These are phyloP conservation scores for Lycorma delicatula DNA, from an alignment of 1,140 invertebrate genomes.

Conservation along the genomic window DNA sequence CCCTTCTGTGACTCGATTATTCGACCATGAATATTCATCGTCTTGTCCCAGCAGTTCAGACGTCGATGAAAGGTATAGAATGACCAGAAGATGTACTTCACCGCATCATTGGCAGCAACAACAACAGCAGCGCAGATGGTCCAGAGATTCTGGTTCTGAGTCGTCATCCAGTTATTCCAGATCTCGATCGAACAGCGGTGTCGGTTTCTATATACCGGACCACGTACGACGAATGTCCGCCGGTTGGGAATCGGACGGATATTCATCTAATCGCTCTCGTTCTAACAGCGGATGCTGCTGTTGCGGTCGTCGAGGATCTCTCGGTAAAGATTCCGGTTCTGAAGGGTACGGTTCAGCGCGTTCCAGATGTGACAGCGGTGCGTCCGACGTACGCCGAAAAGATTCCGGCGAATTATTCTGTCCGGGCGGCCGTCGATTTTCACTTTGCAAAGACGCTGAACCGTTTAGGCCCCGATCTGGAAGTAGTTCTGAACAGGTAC, in stretches of 20 bases:
- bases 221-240: slow-evolving; percentile 37
- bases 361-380: slow-evolving; percentile 45
- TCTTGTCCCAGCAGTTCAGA: slow-evolving; percentile 60
- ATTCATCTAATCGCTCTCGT: slow-evolving; percentile 37
- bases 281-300: slow-evolving; percentile 30
- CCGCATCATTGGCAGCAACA: slow-evolving; percentile 44
- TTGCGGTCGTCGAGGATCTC: slow-evolving; percentile 33
- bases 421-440: slow-evolving; percentile 5
- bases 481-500: slow-evolving; percentile 20
- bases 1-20: slow-evolving; percentile 24
- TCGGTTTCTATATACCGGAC: slow-evolving; percentile 35
- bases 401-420: slow-evolving; percentile 21
- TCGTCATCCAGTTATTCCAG: slow-evolving; percentile 49
- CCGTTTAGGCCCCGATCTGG: slow-evolving; percentile 12
- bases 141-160: slow-evolving; percentile 47
- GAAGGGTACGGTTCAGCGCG: slow-evolving; percentile 39
- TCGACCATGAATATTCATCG: slow-evolving; percentile 40
- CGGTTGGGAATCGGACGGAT: slow-evolving; percentile 40
- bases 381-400: slow-evolving; percentile 20
- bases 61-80: slow-evolving; percentile 45
- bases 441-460: slow-evolving; percentile 11
- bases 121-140: slow-evolving; percentile 47
- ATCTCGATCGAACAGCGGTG: slow-evolving; percentile 43
- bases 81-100: slow-evolving; percentile 46
- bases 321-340: slow-evolving; percentile 28